Percentiles rank a stretch among this genome's conserved stretches.
Evolutionary conservation across 2,888 invertebrate genomes (phyloP).

Genomic region (Mongoloraphidia duomilia): DNA sequence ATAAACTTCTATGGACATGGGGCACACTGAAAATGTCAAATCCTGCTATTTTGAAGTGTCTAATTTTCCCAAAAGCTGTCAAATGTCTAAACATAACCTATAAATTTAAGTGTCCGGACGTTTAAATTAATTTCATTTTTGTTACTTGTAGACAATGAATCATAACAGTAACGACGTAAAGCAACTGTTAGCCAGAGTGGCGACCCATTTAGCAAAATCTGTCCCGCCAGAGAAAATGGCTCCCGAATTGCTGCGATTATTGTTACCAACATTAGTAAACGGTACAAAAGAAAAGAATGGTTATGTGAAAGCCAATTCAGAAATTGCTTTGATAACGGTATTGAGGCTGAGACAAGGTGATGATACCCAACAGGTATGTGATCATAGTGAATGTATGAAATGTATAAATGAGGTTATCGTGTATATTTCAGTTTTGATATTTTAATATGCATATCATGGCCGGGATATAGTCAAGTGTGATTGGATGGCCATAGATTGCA

Average conservation of each 20-base stretch:
- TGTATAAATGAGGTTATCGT: too few relatives aligned
- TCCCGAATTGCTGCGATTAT: conserved; percentile 55
- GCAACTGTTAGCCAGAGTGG: conserved; percentile 71
- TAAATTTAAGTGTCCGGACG: conserved; percentile 1
- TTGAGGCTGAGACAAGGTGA: conserved; percentile 66
- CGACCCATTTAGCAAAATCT: conserved; percentile 56
- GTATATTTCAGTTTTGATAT: too few relatives aligned
- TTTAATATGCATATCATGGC: too few relatives aligned
- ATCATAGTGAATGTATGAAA: conserved; percentile 1
- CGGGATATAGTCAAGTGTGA: too few relatives aligned
- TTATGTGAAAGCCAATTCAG: conserved; percentile 86
- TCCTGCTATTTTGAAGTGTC: too few relatives aligned
- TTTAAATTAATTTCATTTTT: conserved; percentile 2
- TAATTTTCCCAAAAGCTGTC: too few relatives aligned
- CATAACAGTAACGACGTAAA: conserved; percentile 89
- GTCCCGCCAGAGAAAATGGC: conserved; percentile 43
- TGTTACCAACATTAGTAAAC: conserved; percentile 87
- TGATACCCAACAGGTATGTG: conserved; percentile 49
- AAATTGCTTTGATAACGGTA: conserved; percentile 78
- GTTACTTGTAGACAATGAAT: conserved; percentile 64
- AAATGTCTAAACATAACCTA: background rate
- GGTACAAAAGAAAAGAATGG: conserved; percentile 98
- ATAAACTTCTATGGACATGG: too few relatives aligned
- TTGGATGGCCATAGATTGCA: too few relatives aligned
- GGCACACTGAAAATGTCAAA: too few relatives aligned